These are phyloP conservation scores for Rhamnusium bicolor DNA, from an alignment of 2,888 invertebrate species.

Conservation along the genomic window DNA sequence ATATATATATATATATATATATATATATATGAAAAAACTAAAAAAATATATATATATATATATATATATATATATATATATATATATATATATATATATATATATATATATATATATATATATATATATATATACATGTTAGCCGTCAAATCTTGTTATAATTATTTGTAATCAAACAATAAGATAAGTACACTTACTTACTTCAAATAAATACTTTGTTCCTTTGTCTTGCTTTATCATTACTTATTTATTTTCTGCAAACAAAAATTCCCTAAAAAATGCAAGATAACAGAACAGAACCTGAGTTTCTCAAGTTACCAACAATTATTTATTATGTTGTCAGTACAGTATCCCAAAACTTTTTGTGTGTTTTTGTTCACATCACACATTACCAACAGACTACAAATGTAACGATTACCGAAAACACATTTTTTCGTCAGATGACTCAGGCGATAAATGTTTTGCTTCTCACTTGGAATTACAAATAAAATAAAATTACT, in stretches of 20 bases:
- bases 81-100: no score
- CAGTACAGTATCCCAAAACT: conserved; percentile 20
- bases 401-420: conserved; percentile 66
- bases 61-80: no score
- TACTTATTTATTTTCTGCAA: conserved; percentile 22
- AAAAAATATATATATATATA: no score
- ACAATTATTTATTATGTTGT: conserved; percentile 39
- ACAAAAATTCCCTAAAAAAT: conserved; percentile 9
- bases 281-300: conserved; percentile 20
- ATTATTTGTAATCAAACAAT: no score
- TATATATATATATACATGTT: no score
- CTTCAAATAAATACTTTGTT: no score
- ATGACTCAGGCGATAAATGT: conserved; percentile 26
- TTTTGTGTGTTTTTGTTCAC: conserved; percentile 32
- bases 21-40: no score
- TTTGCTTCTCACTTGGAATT: conserved; percentile 10
- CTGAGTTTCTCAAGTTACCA: conserved; percentile 21
- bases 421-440: conserved; percentile 62
- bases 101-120: no score
- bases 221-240: neutral
- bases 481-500: neutral
- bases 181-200: no score
- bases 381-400: conserved; percentile 66
- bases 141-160: no score
- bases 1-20: no score